Evolutionary conservation across 2,888 invertebrate genomes (phyloP).

Genomic region (Cephalotes varians): DNA sequence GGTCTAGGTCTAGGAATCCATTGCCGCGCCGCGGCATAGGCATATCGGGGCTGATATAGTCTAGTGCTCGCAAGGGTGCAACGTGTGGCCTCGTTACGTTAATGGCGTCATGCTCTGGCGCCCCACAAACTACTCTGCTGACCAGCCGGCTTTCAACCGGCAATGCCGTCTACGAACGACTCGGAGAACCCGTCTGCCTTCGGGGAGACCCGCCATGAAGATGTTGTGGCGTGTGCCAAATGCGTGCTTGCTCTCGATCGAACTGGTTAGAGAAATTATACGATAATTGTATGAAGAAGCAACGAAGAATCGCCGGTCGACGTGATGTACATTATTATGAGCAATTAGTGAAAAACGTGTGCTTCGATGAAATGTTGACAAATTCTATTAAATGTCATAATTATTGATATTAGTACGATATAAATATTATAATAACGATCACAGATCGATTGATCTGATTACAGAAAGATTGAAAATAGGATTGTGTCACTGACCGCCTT

Average conservation of each 20-base stretch:
- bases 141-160: slow-evolving; percentile 58
- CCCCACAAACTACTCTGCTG: slow-evolving; percentile 73
- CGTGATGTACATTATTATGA: neutral
- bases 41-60: slow-evolving; percentile 77
- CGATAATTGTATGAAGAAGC: neutral
- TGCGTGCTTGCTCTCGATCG: slow-evolving; percentile 30
- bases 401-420: neutral
- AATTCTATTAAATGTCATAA: neutral
- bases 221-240: slow-evolving; percentile 32
- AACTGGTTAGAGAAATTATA: slow-evolving; percentile 33
- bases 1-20: slow-evolving; percentile 79
- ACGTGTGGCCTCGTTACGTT: slow-evolving; percentile 79
- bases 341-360: neutral
- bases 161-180: slow-evolving; percentile 54
- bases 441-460: neutral
- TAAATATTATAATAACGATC: neutral
- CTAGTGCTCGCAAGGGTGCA: slow-evolving; percentile 75
- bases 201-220: slow-evolving; percentile 34
- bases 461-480: neutral
- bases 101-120: slow-evolving; percentile 81
- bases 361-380: neutral
- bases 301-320: neutral
- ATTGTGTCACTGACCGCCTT: slow-evolving; percentile 7
- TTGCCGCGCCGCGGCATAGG: slow-evolving; percentile 60
- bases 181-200: slow-evolving; percentile 44